Evolutionary conservation across 2,888 invertebrate species (phyloP), one percentile per base, ranked within the genome.

Genomic region (Mythimna albipuncta): DNA sequence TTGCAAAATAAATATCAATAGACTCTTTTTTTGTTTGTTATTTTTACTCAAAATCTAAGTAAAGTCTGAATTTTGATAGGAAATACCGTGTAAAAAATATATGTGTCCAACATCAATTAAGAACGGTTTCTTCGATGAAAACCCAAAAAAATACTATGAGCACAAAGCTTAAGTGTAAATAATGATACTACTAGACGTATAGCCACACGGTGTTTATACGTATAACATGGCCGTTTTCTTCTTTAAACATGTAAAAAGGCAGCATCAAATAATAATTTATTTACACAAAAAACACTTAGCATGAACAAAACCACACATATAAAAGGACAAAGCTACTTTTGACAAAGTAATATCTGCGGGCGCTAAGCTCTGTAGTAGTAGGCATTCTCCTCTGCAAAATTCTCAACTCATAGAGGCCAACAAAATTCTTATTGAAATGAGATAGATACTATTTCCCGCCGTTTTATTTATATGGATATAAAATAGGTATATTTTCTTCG

Each of bases 381-480:
- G 41, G 21, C 61, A 54, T 38, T 19, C 16, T n/a, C 11, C 57
- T 16, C 61, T 47, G 55, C 35, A 69, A 78, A 75, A 75, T 68
- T 77, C 66, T 68, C 47, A 62, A 66, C 50, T 72, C 69, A 78
- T 67, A 68, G 63, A 74, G 75, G 41, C 65, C 44, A 71, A 72
- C 58, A 54, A 67, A 65, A 77, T 82, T 55, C 64, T 81, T 81
- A 83, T 85, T 84, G 75, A 74, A 81, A 77, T 85, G 75, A 79
- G 70, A 67, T 72, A 74, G 70, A 67, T 72, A 74, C 59, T 81
- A 72, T 73, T 79, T 62, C 62, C 52, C 62, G 58, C 64, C 68
- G 62, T 66, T 75, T 68, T 76, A 74, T 72, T 76, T 82, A 62
- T 69, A 72, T 69, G 58, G 62, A 62, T 65, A 81, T 67, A 63